Evolutionary conservation across 2,797 vertebrate genomes (phyloP), one percentile per base, ranked within the genome.

Genomic region (Busarellus nigricollis): DNA sequence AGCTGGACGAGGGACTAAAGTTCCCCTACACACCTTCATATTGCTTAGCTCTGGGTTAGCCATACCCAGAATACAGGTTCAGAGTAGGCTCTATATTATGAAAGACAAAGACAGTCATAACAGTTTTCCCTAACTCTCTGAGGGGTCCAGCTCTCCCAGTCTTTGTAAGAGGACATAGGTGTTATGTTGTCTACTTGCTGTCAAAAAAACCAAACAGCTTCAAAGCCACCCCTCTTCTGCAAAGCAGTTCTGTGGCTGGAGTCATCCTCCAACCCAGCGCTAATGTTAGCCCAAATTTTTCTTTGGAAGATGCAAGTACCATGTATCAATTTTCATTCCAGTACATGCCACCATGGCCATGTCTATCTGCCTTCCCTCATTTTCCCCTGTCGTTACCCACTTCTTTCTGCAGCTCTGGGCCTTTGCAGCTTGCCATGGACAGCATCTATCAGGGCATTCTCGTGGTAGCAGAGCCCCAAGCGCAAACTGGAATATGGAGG

Each of bases 281-380:
- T 49, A 24, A 38, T 1, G 2, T 38, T 11, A 77, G 54, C 28
- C n/a, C 6, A 1, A 17, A 21, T n/a, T 70, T 65, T 57, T 42
- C 37, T 54, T 16, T 61, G 29, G 59, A 69, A 73, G 66, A 49
- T 12, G 15, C 25, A 44, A 72, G 19, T 7, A 26, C 52, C 16
- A 4, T 6, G 1, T 13, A 73, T 25, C 31, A 8, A 2, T 70
- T 70, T 52, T 62, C 44, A 18, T 33, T 10, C 24, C 38, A n/a
- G 26, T 22, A 6, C 7, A 0, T 4, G 42, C 37, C 65, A 31
- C 65, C 55, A 13, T 3, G 40, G 42, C 59, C 61, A 7, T 0
- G 6, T 35, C 67, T 61, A 22, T 31, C 44, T 49, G 69, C 83
- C 49, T n/a, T n/a, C 54, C 55, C 52, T 52, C 31, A 2, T 44